These are phyloP conservation scores for Dryobotodes eremita DNA, from an alignment of 2,888 invertebrate genomes.

Conservation along the genomic window DNA sequence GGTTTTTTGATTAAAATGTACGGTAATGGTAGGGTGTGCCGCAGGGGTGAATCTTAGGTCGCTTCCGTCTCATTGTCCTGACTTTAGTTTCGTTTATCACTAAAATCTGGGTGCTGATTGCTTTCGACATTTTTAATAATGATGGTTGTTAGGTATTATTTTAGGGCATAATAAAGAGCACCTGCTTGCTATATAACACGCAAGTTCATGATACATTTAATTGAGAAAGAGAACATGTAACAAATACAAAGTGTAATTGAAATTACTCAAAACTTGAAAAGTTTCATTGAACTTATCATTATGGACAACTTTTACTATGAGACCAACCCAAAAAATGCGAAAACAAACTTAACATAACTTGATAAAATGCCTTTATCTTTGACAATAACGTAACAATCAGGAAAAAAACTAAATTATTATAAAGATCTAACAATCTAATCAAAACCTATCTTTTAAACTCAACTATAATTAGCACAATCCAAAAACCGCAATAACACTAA, in stretches of 20 bases:
- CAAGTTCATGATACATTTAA: background rate
- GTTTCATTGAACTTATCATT: background rate
- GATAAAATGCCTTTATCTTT: background rate
- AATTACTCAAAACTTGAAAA: too few relatives aligned
- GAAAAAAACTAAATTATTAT: background rate
- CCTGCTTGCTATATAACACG: conserved; percentile 22
- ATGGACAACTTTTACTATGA: background rate
- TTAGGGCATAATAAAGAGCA: conserved; percentile 11
- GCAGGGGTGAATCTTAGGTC: conserved; percentile 84
- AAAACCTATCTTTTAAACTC: background rate
- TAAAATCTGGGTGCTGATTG: conserved; percentile 68
- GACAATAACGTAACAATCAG: background rate
- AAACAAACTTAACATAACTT: background rate
- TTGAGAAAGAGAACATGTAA: too few relatives aligned
- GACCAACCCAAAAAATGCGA: background rate
- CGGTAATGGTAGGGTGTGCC: conserved; percentile 85
- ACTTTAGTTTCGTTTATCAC: conserved; percentile 68
- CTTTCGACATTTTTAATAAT: conserved; percentile 54
- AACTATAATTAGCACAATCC: background rate
- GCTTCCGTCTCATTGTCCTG: conserved; percentile 78
- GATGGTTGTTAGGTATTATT: background rate
- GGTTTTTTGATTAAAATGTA: conserved; percentile 88
- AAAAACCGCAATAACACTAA: conserved; percentile 7
- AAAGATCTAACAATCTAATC: background rate
- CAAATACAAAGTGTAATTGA: background rate